Percentiles rank a stretch among this genome's conserved stretches.
These are phyloP conservation scores for Glossosoma conforme DNA, from an alignment of 1,140 invertebrate genomes.

Conservation along the genomic window DNA sequence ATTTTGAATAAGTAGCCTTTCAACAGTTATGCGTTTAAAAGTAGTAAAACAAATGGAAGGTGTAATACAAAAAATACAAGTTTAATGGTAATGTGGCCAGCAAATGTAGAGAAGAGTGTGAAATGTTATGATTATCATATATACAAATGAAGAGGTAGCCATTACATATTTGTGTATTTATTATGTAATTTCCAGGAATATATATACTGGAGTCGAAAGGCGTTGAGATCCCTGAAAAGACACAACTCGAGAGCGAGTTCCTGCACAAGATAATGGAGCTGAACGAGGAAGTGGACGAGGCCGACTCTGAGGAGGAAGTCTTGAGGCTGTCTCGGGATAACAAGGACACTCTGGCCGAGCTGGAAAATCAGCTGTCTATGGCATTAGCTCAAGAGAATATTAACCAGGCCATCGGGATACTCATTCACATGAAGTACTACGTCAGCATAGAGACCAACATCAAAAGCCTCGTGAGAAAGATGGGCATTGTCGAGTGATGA, in stretches of 20 bases:
- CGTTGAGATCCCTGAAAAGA: slow-evolving; percentile 64
- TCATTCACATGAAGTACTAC: slow-evolving; percentile 80
- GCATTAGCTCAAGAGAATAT: slow-evolving; percentile 61
- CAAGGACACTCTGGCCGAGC: slow-evolving; percentile 48
- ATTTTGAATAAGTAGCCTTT: too few relatives aligned
- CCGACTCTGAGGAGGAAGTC: slow-evolving; percentile 57
- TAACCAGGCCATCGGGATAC: slow-evolving; percentile 52
- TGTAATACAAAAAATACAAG: too few relatives aligned
- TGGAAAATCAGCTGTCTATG: slow-evolving; percentile 53
- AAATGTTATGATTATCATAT: too few relatives aligned
- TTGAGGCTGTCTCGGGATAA: slow-evolving; percentile 57
- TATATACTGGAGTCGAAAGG: slow-evolving; percentile 68
- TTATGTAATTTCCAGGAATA: slow-evolving; percentile 36
- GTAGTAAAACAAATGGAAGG: too few relatives aligned
- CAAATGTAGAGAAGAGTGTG: too few relatives aligned
- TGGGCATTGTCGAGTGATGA: slow-evolving; percentile 57
- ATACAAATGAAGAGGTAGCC: too few relatives aligned
- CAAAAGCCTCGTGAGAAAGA: slow-evolving; percentile 60
- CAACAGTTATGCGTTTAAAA: too few relatives aligned
- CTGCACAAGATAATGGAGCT: slow-evolving; percentile 83
- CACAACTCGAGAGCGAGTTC: slow-evolving; percentile 66
- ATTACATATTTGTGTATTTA: too few relatives aligned
- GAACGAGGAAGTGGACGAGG: slow-evolving; percentile 75
- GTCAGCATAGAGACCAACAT: slow-evolving; percentile 72
- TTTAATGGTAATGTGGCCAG: too few relatives aligned